Evolutionary conservation across 2,113 vertebrate genomes (phyloP).

Genomic region (Thinocorus orbignyianus): DNA sequence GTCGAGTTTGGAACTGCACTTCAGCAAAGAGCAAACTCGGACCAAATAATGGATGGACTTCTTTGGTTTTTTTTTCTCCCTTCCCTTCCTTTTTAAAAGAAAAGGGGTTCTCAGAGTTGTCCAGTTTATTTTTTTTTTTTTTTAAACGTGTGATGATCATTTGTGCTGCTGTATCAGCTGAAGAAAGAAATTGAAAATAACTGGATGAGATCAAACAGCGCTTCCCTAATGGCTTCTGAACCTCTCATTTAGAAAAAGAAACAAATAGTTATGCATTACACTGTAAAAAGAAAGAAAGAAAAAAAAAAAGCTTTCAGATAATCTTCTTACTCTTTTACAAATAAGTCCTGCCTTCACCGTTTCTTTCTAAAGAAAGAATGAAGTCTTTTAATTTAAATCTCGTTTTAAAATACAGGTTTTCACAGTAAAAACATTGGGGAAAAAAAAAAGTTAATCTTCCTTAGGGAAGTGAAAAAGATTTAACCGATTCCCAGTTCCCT

Average conservation of each 20-base stretch:
- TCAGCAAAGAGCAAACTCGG: not conserved
- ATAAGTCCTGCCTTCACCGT: not conserved
- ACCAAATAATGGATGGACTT: not conserved
- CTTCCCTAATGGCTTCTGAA: constrained; percentile 41
- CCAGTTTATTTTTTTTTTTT: not conserved
- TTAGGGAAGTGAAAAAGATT: not conserved
- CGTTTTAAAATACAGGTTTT: not conserved
- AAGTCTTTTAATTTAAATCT: not conserved
- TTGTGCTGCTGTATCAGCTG: not conserved
- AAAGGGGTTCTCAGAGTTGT: not conserved
- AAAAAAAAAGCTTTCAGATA: not conserved
- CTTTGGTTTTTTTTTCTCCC: not conserved
- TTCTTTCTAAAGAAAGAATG: not conserved
- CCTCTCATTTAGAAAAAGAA: constrained; percentile 20
- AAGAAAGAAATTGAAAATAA: constrained; percentile 50
- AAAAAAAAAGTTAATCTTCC: not conserved
- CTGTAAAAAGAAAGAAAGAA: not conserved
- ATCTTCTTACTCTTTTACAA: not conserved
- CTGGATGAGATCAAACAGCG: constrained; percentile 30
- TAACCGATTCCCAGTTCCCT: not conserved
- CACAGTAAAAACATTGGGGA: not conserved
- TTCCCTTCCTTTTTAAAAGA: not conserved
- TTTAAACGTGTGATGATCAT: not conserved
- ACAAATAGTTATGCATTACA: not conserved
- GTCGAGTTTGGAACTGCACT: constrained; percentile 5